Evolutionary conservation across 2,888 invertebrate genomes (phyloP).

Genomic region (Caenorhabditis wallacei): DNA sequence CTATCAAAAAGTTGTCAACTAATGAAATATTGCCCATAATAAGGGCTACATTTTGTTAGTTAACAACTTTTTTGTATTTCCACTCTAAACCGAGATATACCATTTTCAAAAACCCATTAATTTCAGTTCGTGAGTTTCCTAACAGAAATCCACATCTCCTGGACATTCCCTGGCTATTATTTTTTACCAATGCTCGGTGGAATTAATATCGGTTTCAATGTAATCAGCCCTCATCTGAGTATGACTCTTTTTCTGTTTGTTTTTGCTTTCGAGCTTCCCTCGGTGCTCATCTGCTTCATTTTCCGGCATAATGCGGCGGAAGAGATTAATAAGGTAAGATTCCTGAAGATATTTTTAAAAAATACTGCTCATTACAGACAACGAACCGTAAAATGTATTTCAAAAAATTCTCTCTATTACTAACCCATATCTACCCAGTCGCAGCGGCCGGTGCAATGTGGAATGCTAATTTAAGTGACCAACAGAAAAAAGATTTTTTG

Average conservation of each 20-base stretch:
- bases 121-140: constrained; percentile 31
- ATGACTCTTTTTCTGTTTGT: constrained; percentile 27
- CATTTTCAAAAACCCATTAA: background rate
- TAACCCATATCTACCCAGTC: constrained; percentile 4
- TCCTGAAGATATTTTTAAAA: no score
- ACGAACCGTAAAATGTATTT: background rate
- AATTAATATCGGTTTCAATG: background rate
- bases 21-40: no score
- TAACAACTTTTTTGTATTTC: background rate
- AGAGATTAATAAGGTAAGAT: background rate
- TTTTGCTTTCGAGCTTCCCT: constrained; percentile 23
- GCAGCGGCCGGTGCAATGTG: background rate
- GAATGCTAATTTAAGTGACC: constrained; percentile 1
- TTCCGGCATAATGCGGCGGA: constrained; percentile 10
- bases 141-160: constrained; percentile 19
- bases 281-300: constrained; percentile 16
- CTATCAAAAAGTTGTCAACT: no score
- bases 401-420: background rate
- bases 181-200: constrained; percentile 36
- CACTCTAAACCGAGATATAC: background rate
- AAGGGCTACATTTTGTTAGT: background rate
- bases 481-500: background rate
- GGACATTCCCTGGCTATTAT: constrained; percentile 25
- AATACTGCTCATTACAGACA: no score
- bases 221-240: constrained; percentile 1